Evolutionary conservation across 2,113 vertebrate genomes (phyloP).

Genomic region (Ophthalmolycus amberensis): DNA sequence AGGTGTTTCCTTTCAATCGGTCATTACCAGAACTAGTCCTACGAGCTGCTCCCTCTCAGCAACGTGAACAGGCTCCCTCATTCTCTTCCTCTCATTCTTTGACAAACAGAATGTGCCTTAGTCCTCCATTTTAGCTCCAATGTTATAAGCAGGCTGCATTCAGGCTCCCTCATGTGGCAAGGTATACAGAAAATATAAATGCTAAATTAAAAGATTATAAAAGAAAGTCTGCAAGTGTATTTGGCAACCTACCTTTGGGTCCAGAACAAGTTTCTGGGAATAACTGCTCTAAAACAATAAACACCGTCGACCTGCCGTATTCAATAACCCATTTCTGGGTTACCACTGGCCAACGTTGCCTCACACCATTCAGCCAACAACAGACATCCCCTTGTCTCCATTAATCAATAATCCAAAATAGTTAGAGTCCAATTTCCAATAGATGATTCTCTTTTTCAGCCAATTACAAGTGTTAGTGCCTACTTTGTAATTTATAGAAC

Average conservation of each 20-base stretch:
- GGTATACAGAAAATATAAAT: background rate
- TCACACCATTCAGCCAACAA: conserved; percentile 35
- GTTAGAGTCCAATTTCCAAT: conserved; percentile 10
- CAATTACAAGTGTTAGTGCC: background rate
- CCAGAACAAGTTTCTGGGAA: background rate
- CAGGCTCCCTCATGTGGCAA: background rate
- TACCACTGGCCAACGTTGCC: conserved; percentile 15
- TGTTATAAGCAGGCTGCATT: background rate
- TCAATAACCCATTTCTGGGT: conserved; percentile 25
- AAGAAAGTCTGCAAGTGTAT: background rate
- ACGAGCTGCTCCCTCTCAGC: conserved; percentile 20
- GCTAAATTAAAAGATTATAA: background rate
- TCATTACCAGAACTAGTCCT: conserved; percentile 35
- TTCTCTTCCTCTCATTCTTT: background rate
- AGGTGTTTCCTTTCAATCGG: conserved; percentile 32
- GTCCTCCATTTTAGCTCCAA: background rate
- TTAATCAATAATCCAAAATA: conserved; percentile 35
- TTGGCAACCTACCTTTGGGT: background rate
- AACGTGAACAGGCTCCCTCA: background rate
- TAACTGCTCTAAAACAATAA: conserved; percentile 23
- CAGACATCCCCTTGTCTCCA: background rate
- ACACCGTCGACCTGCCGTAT: conserved; percentile 21
- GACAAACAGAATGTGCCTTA: background rate
- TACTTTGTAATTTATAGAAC: background rate
- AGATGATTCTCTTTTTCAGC: background rate